These are phyloP conservation scores for Chrysina gloriosa DNA, from an alignment of 2,888 invertebrate genomes.

Conservation along the genomic window DNA sequence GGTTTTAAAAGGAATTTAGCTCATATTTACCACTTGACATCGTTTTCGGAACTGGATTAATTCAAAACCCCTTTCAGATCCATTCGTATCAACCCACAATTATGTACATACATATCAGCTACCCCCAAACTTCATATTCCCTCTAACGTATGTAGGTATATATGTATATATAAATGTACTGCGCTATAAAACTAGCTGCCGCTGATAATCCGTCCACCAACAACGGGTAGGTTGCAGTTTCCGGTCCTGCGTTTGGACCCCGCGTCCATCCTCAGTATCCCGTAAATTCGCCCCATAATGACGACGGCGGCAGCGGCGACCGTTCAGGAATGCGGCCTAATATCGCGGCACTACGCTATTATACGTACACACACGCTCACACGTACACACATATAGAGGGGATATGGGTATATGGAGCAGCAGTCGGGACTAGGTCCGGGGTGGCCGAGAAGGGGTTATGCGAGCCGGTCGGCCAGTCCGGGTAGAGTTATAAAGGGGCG, in stretches of 20 bases:
- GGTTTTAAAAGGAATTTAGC: too few relatives aligned
- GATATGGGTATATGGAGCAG: slow-evolving; percentile 39
- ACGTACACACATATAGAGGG: slow-evolving; percentile 29
- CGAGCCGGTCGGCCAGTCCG: slow-evolving; percentile 8
- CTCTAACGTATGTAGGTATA: too few relatives aligned
- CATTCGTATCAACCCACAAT: too few relatives aligned
- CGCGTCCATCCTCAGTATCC: slow-evolving; percentile 42
- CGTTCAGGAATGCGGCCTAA: slow-evolving; percentile 58
- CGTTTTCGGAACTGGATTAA: too few relatives aligned
- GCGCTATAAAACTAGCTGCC: not conserved
- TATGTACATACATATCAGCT: too few relatives aligned
- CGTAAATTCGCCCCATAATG: slow-evolving; percentile 63
- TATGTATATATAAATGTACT: not conserved
- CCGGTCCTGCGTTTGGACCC: slow-evolving; percentile 28
- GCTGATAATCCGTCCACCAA: too few relatives aligned
- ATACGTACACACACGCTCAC: slow-evolving; percentile 36
- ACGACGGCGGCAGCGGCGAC: slow-evolving; percentile 54
- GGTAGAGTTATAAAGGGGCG: slow-evolving; percentile 27
- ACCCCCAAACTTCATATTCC: too few relatives aligned
- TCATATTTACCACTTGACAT: too few relatives aligned
- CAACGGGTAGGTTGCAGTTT: too few relatives aligned
- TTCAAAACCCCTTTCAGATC: too few relatives aligned
- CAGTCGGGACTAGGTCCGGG: not conserved
- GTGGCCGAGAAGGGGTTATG: not conserved
- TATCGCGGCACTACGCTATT: slow-evolving; percentile 45